Evolutionary conservation across 2,888 invertebrate species (phyloP).

Genomic region (Limnephilus auricula): DNA sequence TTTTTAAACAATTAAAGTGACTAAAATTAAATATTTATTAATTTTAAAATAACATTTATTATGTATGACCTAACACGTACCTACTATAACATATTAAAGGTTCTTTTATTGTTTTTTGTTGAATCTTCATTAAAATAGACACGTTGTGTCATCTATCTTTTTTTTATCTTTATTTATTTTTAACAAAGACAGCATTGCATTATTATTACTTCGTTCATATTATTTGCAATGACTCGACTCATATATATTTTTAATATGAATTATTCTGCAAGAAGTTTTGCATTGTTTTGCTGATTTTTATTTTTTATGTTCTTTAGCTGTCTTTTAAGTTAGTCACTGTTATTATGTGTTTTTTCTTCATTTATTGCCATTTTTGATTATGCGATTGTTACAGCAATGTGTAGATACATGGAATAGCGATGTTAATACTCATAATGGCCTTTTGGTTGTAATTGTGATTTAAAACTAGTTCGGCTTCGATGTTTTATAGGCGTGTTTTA

Average conservation of each 20-base stretch:
- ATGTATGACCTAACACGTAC: too few relatives aligned
- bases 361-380: not conserved
- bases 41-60: too few relatives aligned
- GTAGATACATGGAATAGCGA: not conserved
- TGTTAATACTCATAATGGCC: not conserved
- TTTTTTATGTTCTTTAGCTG: not conserved
- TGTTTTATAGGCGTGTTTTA: not conserved
- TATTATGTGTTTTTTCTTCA: not conserved
- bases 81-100: not conserved
- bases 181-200: not conserved
- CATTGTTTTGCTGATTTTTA: not conserved
- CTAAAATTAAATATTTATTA: too few relatives aligned
- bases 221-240: not conserved
- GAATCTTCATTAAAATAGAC: not conserved
- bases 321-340: not conserved
- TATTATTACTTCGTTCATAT: not conserved
- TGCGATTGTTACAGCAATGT: not conserved
- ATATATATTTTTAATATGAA: not conserved
- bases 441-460: not conserved
- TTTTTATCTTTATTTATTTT: not conserved
- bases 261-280: not conserved
- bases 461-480: not conserved
- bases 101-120: too few relatives aligned
- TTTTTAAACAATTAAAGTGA: too few relatives aligned
- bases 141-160: not conserved